phyloP scores from a whole-genome alignment of 2,113 vertebrate species.

The Chamaea fasciata region DNA sequence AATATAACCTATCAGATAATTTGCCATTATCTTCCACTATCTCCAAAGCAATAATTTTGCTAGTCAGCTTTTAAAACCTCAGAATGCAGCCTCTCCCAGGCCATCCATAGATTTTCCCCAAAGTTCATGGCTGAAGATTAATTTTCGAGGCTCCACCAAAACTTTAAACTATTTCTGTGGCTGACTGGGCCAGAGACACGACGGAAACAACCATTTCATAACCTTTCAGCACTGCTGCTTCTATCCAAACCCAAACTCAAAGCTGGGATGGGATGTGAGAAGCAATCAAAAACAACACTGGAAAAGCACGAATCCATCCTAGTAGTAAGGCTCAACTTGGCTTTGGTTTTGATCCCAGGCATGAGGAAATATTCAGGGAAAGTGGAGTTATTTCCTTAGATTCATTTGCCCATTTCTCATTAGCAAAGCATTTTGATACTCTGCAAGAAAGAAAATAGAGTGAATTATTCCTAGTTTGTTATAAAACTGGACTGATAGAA shows the following conservation, averaged over 20 bases:
- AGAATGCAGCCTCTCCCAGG: neutral
- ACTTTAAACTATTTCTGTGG: constrained; percentile 38
- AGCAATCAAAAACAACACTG: constrained; percentile 19
- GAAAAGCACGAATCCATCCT: neutral
- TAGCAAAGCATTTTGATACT: constrained; percentile 15
- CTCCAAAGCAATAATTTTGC: neutral
- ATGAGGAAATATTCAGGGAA: constrained; percentile 39
- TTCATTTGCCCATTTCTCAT: constrained; percentile 46
- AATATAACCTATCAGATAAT: neutral
- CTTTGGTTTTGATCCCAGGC: constrained; percentile 37
- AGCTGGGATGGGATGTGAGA: constrained; percentile 10
- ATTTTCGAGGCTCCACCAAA: constrained; percentile 36
- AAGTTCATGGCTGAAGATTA: constrained; percentile 17
- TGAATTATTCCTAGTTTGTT: constrained; percentile 16
- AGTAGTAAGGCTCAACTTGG: neutral
- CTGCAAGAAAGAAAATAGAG: neutral
- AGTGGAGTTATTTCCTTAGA: constrained; percentile 18
- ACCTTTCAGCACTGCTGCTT: constrained; percentile 7
- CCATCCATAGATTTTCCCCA: neutral
- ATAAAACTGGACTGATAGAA: constrained; percentile 30
- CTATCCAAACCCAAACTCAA: constrained; percentile 35
- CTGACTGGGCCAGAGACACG: constrained; percentile 20
- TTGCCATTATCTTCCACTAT: neutral
- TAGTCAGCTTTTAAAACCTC: neutral
- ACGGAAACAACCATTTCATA: constrained; percentile 28